A percentile compares a stretch with the other conserved stretches of the same genome.
Conservation (phyloP, 2,797 vertebrate genomes). For the Anniella stebbinsi region DNA sequence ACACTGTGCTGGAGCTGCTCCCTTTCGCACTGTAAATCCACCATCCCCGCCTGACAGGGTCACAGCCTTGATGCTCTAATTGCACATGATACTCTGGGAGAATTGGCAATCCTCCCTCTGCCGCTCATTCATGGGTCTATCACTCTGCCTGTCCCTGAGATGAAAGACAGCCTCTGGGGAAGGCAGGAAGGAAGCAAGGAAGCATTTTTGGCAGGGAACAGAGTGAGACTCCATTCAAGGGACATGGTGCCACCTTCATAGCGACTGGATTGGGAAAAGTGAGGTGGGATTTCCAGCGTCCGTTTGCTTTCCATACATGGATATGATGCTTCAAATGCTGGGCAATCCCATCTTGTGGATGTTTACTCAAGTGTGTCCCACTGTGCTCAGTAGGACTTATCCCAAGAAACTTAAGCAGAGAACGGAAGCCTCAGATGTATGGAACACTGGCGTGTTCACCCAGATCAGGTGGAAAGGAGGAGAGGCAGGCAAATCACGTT, state of each 20-base stretch:
- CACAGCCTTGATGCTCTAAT: slow-evolving; percentile 39
- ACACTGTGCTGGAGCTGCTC: not conserved
- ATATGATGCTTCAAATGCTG: not conserved
- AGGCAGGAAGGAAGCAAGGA: not conserved
- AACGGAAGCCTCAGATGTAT: not conserved
- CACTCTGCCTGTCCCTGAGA: slow-evolving; percentile 33
- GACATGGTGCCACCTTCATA: not conserved
- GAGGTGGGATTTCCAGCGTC: not conserved
- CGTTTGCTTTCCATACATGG: not conserved
- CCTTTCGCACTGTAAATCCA: slow-evolving; percentile 22
- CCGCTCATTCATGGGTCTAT: slow-evolving; percentile 11
- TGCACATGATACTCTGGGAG: slow-evolving; percentile 32
- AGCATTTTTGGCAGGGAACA: not conserved
- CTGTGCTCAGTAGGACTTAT: too few species aligned
- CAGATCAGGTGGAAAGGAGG: too few species aligned
- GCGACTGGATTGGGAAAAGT: not conserved
- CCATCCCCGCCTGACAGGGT: slow-evolving; percentile 17
- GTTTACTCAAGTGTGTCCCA: not conserved
- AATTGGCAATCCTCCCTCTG: slow-evolving; percentile 12
- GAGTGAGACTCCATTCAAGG: not conserved
- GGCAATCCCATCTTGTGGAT: not conserved
- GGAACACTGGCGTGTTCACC: not conserved
- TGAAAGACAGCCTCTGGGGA: not conserved
- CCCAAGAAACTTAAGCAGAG: not conserved
- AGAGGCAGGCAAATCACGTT: not conserved